phyloP scores from a whole-genome alignment of 2,113 vertebrate species.

The Grantiella picta region DNA sequence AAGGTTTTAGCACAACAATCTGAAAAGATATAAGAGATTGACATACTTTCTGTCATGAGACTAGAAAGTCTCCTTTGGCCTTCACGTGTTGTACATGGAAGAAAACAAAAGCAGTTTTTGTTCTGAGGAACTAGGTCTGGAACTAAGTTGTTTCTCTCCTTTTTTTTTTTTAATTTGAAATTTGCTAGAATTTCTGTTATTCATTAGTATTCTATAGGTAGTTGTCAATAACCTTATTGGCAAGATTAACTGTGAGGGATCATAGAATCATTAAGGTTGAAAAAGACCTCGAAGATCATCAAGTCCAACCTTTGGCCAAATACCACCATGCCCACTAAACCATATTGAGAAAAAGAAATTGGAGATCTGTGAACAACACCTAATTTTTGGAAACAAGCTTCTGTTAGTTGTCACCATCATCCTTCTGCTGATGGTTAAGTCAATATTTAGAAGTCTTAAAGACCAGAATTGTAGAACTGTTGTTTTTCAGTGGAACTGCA shows the following conservation, averaged over 20 bases:
- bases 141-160: background rate
- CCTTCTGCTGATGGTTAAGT: background rate
- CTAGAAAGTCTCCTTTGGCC: too few relatives aligned
- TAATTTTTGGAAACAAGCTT: background rate
- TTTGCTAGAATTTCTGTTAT: background rate
- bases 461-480: background rate
- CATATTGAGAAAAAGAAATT: background rate
- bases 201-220: background rate
- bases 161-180: background rate
- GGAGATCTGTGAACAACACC: background rate
- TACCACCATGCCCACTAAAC: background rate
- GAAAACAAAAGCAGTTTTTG: background rate
- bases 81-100: background rate
- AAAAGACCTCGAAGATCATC: background rate
- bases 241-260: background rate
- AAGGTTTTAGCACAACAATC: background rate
- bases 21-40: background rate
- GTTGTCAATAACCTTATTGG: background rate
- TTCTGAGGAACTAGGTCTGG: background rate
- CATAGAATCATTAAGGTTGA: background rate
- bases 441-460: background rate
- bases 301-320: background rate
- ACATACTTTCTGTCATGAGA: background rate
- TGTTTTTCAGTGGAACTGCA: background rate
- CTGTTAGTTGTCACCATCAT: background rate